Evolutionary conservation across 2,797 vertebrate genomes (phyloP).

Genomic region (Gila robusta): DNA sequence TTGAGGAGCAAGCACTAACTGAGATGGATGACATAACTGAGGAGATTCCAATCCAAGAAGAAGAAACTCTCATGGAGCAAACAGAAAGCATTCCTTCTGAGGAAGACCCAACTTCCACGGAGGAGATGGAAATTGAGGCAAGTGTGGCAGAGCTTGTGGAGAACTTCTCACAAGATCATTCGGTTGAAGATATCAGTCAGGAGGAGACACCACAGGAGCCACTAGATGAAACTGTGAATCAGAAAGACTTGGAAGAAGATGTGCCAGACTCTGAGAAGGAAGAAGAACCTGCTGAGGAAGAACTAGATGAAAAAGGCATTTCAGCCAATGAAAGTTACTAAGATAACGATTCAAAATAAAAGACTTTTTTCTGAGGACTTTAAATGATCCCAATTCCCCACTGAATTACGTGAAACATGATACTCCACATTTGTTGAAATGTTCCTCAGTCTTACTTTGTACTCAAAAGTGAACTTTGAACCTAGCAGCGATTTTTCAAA

Average conservation of each 20-base stretch:
- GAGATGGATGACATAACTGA: slow-evolving; percentile 5
- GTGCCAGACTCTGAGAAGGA: slow-evolving; percentile 4
- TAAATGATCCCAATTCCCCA: slow-evolving; percentile 20
- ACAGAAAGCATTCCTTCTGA: background rate
- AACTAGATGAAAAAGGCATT: slow-evolving; percentile 17
- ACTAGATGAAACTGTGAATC: slow-evolving; percentile 14
- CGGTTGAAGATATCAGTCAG: background rate
- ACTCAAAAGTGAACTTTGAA: slow-evolving; percentile 19
- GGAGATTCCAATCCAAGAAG: background rate
- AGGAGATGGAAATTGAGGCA: background rate
- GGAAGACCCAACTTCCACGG: background rate
- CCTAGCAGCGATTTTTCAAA: background rate
- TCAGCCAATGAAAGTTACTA: slow-evolving; percentile 3
- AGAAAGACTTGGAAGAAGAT: slow-evolving; percentile 17
- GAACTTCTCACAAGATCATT: slow-evolving; percentile 29
- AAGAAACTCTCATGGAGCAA: background rate
- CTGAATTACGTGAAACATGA: slow-evolving; percentile 21
- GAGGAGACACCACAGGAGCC: background rate
- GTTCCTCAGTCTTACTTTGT: slow-evolving; percentile 47
- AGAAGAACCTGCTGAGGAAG: slow-evolving; percentile 30
- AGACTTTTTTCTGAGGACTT: slow-evolving; percentile 45
- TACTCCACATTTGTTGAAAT: slow-evolving; percentile 34
- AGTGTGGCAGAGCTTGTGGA: background rate
- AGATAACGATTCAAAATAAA: slow-evolving; percentile 21
- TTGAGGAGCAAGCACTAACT: background rate